These are phyloP conservation scores for Brienomyrus brachyistius DNA, from an alignment of 2,113 vertebrate species.

Conservation along the genomic window DNA sequence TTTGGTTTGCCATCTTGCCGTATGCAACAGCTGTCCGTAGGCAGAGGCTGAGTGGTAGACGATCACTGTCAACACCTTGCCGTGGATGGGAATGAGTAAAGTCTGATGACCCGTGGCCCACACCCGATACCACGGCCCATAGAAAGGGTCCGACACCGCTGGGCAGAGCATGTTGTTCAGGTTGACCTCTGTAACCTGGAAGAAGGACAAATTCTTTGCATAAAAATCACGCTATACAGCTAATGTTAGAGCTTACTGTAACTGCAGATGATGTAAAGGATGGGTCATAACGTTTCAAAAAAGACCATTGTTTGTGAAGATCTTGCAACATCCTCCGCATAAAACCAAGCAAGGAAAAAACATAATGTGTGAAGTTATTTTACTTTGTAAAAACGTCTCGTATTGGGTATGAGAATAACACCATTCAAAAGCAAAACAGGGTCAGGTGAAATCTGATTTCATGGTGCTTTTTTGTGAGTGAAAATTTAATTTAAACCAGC, in stretches of 20 bases:
- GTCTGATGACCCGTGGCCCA: slow-evolving; percentile 78
- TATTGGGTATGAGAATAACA: background rate
- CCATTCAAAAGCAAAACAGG: background rate
- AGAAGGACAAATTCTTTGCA: slow-evolving; percentile 20
- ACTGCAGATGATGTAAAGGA: background rate
- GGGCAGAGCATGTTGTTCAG: slow-evolving; percentile 82
- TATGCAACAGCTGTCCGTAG: slow-evolving; percentile 59
- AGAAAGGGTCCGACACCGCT: slow-evolving; percentile 76
- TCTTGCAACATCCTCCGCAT: background rate
- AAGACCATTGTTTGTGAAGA: background rate
- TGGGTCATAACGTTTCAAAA: background rate
- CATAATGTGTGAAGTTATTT: background rate
- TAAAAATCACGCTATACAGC: background rate
- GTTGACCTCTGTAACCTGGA: slow-evolving; percentile 74
- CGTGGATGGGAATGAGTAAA: slow-evolving; percentile 70
- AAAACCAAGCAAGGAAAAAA: background rate
- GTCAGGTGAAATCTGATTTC: slow-evolving; percentile 3
- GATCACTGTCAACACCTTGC: slow-evolving; percentile 66
- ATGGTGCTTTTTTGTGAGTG: background rate
- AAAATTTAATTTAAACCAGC: slow-evolving; percentile 6
- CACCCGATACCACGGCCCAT: slow-evolving; percentile 74
- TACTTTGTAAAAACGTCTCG: background rate
- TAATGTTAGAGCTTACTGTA: background rate
- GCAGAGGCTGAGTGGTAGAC: slow-evolving; percentile 52
- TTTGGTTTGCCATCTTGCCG: slow-evolving; percentile 60